phyloP scores from a whole-genome alignment of 2,888 invertebrate genomes.

The Leptodirus hochenwartii region DNA sequence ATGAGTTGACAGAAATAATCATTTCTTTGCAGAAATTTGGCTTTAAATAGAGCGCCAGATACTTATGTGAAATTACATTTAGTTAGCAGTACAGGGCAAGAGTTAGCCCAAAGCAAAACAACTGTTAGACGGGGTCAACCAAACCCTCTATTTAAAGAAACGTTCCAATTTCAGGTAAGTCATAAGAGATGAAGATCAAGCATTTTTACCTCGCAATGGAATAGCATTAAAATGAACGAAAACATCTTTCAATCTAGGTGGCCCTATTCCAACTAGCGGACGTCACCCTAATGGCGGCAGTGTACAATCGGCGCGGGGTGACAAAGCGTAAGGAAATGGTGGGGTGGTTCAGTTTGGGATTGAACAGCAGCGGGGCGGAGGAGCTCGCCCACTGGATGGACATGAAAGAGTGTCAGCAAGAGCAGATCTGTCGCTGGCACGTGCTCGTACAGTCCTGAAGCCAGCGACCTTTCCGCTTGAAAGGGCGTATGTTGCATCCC shows the following conservation, averaged over 20 bases:
- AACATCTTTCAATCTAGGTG: slow-evolving; percentile 37
- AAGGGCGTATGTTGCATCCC: no score
- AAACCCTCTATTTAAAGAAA: slow-evolving; percentile 89
- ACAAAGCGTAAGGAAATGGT: slow-evolving; percentile 91
- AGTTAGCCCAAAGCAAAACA: slow-evolving; percentile 84
- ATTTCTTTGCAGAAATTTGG: slow-evolving; percentile 48
- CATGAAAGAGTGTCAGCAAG: slow-evolving; percentile 73
- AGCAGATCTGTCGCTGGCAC: slow-evolving; percentile 89
- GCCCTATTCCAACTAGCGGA: slow-evolving; percentile 88
- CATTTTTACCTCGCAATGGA: slow-evolving; percentile 4
- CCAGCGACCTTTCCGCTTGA: slow-evolving; percentile 13
- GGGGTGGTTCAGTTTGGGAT: slow-evolving; percentile 88
- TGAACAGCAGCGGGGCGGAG: slow-evolving; percentile 82
- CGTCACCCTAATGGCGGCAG: slow-evolving; percentile 85
- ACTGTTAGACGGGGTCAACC: slow-evolving; percentile 83
- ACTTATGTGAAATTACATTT: slow-evolving; percentile 87
- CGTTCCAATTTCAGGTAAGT: slow-evolving; percentile 82
- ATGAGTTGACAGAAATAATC: no score
- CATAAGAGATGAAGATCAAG: no score
- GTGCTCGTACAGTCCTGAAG: slow-evolving; percentile 60
- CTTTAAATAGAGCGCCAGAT: slow-evolving; percentile 68
- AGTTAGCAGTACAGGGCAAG: slow-evolving; percentile 83
- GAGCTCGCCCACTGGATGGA: slow-evolving; percentile 88
- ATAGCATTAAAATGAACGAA: no score
- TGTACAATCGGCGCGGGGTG: slow-evolving; percentile 80